phyloP scores from a whole-genome alignment of 2,888 invertebrate species.

The Andrena camellia region DNA sequence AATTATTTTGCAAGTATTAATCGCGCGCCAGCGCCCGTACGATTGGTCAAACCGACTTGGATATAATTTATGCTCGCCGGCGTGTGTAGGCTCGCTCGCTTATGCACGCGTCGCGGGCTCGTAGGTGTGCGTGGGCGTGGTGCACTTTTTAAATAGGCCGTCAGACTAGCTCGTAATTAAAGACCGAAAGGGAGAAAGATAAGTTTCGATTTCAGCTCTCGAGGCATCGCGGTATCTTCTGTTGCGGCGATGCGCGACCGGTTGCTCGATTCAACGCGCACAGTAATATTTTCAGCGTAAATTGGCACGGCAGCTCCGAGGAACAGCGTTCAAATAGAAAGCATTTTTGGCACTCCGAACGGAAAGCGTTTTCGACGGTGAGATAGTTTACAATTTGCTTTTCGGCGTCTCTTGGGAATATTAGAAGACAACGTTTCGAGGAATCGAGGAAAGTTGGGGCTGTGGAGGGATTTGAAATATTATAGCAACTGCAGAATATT shows the following conservation, averaged over 20 bases:
- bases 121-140: constrained; percentile 71
- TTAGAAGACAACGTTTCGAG: too few relatives aligned
- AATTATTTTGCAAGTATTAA: constrained; percentile 58
- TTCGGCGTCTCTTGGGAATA: too few relatives aligned
- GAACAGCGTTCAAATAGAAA: too few relatives aligned
- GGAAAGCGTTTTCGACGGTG: too few relatives aligned
- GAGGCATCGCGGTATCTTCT: constrained; percentile 25
- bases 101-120: constrained; percentile 36
- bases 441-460: too few relatives aligned
- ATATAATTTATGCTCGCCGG: constrained; percentile 62
- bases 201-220: constrained; percentile 58
- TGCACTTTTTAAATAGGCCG: constrained; percentile 59
- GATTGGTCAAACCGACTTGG: constrained; percentile 45
- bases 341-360: too few relatives aligned
- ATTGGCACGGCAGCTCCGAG: not conserved
- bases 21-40: constrained; percentile 9
- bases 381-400: too few relatives aligned
- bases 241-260: constrained; percentile 14
- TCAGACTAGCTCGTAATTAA: constrained; percentile 59
- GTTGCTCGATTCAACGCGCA: not conserved
- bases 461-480: too few relatives aligned
- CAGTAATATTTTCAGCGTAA: not conserved
- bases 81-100: constrained; percentile 57
- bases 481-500: too few relatives aligned
- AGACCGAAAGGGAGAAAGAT: constrained; percentile 47